Evolutionary conservation across 2,797 vertebrate species (phyloP), one percentile per base, ranked within the genome.

Genomic region (Natrix natrix): DNA sequence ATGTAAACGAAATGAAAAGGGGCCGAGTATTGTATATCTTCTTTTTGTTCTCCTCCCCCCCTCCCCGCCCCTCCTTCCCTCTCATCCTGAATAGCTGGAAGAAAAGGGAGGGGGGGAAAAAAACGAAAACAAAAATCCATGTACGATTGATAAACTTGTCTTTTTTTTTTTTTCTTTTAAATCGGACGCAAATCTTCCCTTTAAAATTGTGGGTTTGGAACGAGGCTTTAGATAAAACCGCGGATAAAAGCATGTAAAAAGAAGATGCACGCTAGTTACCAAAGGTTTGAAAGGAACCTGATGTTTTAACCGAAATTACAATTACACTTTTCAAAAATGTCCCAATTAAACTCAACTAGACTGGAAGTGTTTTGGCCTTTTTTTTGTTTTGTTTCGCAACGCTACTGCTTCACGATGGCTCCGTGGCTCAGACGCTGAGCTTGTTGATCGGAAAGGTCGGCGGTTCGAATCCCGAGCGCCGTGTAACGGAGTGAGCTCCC

Each of bases 1-100:
- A 99, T 99, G 99, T 99, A 99, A 99, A 99, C 98, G 98, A 98
- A 99, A 99, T 98, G 98, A 98, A 91, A 98, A 98, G 98, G 98
- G 98, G 98, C 98, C 98, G 98, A 98, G 98, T 98, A 98, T 98
- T 99, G 98, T 99, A 98, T 98, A 99, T 98, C 78, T 92, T 98
- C 59, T 92, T 97, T 97, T 98, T 98, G 17, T 61, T 8, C 43
- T 2, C n/a, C n/a, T n/a, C n/a, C n/a, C n/a, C n/a, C n/a, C n/a
- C n/a, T n/a, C 1, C 28, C 5, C 8, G 2, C 94, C 57, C 57
- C 2, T 6, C 14, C 2, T 16, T 43, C 43, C 57, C 6, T 92
- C 98, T 98, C 98, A 98, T 99, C 98, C 97, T 98, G 98, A 98
- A 98, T 99, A 98, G 98, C 97, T 99, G 6, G 94, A 97, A 96